Evolutionary conservation across 2,113 vertebrate species (phyloP).

Genomic region (Thymallus thymallus): DNA sequence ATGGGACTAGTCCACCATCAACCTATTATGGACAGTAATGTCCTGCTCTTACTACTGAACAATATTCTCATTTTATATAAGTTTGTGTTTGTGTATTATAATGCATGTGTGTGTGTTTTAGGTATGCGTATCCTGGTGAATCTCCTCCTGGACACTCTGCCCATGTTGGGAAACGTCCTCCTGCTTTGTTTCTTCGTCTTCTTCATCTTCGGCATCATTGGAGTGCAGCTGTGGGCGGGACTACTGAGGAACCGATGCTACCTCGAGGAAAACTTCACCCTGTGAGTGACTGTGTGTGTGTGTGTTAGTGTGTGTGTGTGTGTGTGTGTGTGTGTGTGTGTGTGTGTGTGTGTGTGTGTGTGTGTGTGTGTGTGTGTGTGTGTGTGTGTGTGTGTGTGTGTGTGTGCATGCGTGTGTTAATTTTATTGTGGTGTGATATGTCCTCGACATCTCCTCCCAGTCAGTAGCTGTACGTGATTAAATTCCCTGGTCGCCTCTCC

Average conservation of each 20-base stretch:
- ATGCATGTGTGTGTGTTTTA: conserved; percentile 53
- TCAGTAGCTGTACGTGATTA: too few species aligned
- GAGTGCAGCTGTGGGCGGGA: conserved; percentile 97
- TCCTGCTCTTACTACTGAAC: too few species aligned
- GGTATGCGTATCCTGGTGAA: conserved; percentile 99
- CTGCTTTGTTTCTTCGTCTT: conserved; percentile 99
- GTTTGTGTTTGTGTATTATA: conserved; percentile 10
- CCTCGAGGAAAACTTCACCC: conserved; percentile 85
- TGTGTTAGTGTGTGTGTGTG: not conserved
- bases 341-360: not conserved
- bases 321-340: not conserved
- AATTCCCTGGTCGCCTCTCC: too few species aligned
- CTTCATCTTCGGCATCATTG: conserved; percentile 98
- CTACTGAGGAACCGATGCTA: conserved; percentile 96
- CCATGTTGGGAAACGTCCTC: conserved; percentile 98
- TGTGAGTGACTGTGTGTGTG: conserved; percentile 71
- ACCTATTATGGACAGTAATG: too few species aligned
- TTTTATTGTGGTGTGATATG: not conserved
- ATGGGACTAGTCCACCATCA: too few species aligned
- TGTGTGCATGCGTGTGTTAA: conserved; percentile 21
- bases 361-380: conserved; percentile 72
- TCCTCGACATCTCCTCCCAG: too few species aligned
- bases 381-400: not conserved
- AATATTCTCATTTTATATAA: not conserved
- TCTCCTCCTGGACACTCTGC: conserved; percentile 95